These are phyloP conservation scores for Cladopsammia gracilis DNA, from an alignment of 64 coral and sea anemone genomes.

Conservation along the genomic window DNA sequence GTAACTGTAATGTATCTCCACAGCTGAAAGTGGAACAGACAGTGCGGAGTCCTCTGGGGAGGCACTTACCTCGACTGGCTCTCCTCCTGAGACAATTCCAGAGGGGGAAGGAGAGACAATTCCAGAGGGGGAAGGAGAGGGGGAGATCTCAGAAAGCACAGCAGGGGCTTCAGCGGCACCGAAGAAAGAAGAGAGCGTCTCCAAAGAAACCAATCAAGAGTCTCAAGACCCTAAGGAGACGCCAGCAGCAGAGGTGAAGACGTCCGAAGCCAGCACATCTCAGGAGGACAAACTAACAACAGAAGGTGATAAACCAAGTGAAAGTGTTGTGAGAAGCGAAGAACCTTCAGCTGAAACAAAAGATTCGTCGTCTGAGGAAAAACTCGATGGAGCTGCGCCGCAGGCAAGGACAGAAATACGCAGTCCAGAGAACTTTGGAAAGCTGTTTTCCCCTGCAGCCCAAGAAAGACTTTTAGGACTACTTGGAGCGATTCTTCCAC, in stretches of 20 bases:
- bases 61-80: not conserved
- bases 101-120: not conserved
- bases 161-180: not conserved
- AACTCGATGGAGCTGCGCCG: not conserved
- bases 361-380: not conserved
- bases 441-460: slow-evolving; percentile 71
- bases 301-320: not conserved
- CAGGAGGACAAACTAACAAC: not conserved
- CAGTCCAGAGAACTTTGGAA: slow-evolving; percentile 72
- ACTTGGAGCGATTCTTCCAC: slow-evolving; percentile 90
- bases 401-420: not conserved
- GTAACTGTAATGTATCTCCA: not conserved
- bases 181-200: not conserved
- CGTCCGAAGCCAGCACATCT: not conserved
- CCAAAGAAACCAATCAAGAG: not conserved
- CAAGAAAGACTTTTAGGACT: slow-evolving; percentile 93
- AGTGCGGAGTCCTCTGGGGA: not conserved
- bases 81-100: not conserved
- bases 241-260: not conserved
- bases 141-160: not conserved
- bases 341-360: slow-evolving; percentile 5
- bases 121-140: not conserved
- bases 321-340: not conserved
- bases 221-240: slow-evolving; percentile 1
- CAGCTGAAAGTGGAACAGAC: not conserved